Evolutionary conservation across 2,888 invertebrate species (phyloP), one percentile per base, ranked within the genome.

Genomic region (Cosmorhoe ocellata): DNA sequence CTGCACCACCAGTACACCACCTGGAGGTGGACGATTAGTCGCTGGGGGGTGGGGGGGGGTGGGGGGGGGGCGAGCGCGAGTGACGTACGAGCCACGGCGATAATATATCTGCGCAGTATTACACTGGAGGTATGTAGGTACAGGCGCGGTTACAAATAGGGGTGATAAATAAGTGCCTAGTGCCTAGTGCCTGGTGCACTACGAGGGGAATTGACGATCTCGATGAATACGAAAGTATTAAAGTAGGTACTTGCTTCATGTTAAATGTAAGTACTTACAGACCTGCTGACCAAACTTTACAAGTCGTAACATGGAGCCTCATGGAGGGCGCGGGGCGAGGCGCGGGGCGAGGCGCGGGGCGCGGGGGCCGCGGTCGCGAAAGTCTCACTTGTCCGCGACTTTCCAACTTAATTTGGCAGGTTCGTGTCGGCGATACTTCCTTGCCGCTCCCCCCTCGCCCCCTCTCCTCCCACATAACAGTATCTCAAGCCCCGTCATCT

Each of bases 381-480:
- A 22, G 14, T 18, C 24, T 12, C 30, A 30, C 39, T 14, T n/a
- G 33, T 22, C 10, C 27, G 11, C 22, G 42, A 28, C 4, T 42
- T 49, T 38, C 18, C 13, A 42, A 41, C 51, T 44, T 46, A 28
- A 46, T 42, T 39, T 37, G 22, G 1, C 46, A 45, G 46, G 37
- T 41, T 38, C 12, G 45, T 34, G 33, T 39, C 36, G 40, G 22
- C 22, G 12, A 37, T 39, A 38, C 54, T 50, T 42, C 57, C n/a
- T n/a, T n/a, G n/a, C n/a, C 33, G 33, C 6, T 13, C 27, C 31
- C 34, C 36, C 30, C 24, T 13, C 14, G n/a, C 27, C 12, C 22
- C 32, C 26, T 1, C 13, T 4, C n/a, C 31, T 37, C 27, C 41
- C 48, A 34, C 51, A 38, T 33, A 30, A 48, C 45, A 51, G 51